Percentiles rank a stretch among this genome's conserved stretches.
These are phyloP conservation scores for Benitochromis conjunctus DNA, from an alignment of 2,113 vertebrate species.

Conservation along the genomic window DNA sequence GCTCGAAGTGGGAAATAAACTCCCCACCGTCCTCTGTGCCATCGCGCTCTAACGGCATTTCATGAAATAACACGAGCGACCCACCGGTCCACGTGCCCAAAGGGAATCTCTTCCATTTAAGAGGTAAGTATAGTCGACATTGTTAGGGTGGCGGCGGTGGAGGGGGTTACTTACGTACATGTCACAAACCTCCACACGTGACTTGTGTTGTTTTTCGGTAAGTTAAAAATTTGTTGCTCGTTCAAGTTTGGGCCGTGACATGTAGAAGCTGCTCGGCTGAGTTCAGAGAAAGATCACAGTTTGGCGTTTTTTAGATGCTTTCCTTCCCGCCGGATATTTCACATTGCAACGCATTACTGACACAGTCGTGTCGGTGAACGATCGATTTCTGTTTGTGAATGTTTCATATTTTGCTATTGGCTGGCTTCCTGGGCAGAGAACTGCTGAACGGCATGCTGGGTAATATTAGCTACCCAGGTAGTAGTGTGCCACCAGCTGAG, in stretches of 20 bases:
- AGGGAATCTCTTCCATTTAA: neutral
- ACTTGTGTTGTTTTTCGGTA: accelerated
- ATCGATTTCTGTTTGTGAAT: accelerated
- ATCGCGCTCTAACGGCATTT: neutral
- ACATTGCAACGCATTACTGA: neutral
- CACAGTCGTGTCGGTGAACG: neutral
- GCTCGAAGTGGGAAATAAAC: neutral
- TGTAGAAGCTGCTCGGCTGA: neutral
- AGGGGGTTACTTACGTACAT: too few relatives aligned
- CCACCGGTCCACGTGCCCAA: neutral
- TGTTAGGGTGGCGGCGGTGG: too few relatives aligned
- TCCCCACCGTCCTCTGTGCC: neutral
- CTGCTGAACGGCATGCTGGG: neutral
- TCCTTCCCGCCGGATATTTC: neutral
- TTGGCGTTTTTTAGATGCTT: neutral
- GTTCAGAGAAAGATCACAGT: neutral
- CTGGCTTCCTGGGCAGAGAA: neutral
- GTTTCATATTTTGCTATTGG: neutral
- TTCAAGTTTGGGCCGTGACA: neutral
- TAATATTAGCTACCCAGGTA: neutral
- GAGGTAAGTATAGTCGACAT: neutral
- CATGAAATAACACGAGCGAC: neutral
- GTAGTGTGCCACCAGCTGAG: neutral
- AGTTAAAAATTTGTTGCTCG: neutral
- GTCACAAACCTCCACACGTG: too few relatives aligned